Conservation (phyloP, 2,113 vertebrate species). For the Semnornis frantzii region DNA sequence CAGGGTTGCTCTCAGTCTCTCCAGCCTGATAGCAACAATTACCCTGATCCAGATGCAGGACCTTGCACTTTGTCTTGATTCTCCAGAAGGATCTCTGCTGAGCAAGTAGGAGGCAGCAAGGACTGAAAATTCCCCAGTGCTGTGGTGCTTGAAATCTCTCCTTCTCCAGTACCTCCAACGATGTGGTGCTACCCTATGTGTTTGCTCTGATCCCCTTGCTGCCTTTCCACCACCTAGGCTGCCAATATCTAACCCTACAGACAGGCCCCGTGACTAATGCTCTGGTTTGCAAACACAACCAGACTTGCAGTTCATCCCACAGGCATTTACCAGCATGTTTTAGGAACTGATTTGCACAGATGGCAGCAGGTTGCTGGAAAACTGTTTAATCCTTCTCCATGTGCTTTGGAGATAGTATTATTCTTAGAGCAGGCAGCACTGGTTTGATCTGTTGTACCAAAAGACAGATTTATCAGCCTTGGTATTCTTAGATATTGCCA, state of each 20-base stretch:
- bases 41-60: too few species aligned
- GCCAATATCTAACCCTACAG: neutral
- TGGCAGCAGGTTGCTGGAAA: slow-evolving; percentile 60
- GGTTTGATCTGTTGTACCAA: slow-evolving; percentile 37
- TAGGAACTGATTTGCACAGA: neutral
- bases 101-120: neutral
- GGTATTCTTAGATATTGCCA: neutral
- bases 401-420: slow-evolving; percentile 16
- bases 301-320: neutral
- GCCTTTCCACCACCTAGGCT: neutral
- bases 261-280: neutral
- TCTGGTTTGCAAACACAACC: slow-evolving; percentile 34
- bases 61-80: too few species aligned
- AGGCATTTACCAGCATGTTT: neutral
- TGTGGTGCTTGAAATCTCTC: accelerated
- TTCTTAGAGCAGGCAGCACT: slow-evolving; percentile 4
- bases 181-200: accelerated
- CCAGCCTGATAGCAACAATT: too few species aligned
- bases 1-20: too few species aligned
- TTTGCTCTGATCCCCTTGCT: accelerated
- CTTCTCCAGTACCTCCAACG: neutral
- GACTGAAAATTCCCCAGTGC: neutral
- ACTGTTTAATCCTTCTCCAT: slow-evolving; percentile 9
- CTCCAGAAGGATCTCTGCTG: neutral
- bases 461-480: slow-evolving; percentile 9